phyloP scores from a whole-genome alignment of 53 echinoderm and acorn worm genomes.

The Arbacia lixula region DNA sequence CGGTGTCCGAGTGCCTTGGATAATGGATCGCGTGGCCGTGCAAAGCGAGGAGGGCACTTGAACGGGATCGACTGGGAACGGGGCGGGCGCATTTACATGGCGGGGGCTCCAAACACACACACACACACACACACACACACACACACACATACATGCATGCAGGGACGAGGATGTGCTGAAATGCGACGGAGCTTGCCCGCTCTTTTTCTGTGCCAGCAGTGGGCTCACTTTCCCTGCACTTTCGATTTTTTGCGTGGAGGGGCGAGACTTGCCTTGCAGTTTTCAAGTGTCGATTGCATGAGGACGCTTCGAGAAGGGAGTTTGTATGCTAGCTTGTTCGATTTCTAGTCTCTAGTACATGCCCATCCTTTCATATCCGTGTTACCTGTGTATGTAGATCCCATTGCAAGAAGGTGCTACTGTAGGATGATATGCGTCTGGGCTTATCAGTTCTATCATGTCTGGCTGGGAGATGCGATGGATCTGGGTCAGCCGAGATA shows the following conservation, averaged over 20 bases:
- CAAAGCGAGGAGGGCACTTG: conserved; percentile 23
- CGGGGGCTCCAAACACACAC: background rate
- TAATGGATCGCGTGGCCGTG: conserved; percentile 24
- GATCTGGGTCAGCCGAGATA: too few relatives aligned
- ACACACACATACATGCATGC: background rate
- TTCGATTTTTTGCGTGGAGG: conserved; percentile 49
- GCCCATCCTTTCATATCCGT: too few relatives aligned
- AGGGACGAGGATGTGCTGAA: background rate
- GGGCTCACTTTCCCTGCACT: conserved; percentile 37
- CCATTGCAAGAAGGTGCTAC: too few relatives aligned
- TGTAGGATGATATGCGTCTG: too few relatives aligned
- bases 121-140: background rate
- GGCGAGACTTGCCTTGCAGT: conserved; percentile 38
- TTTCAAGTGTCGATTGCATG: too few relatives aligned
- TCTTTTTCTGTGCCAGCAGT: background rate
- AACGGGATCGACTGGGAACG: background rate
- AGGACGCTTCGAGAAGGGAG: too few relatives aligned
- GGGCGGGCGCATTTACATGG: conserved; percentile 40
- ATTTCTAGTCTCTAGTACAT: too few relatives aligned
- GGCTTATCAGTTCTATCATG: too few relatives aligned
- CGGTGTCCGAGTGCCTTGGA: conserved; percentile 35
- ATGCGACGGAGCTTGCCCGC: too few relatives aligned
- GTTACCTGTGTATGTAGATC: too few relatives aligned
- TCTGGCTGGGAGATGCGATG: too few relatives aligned
- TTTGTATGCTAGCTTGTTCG: too few relatives aligned